Percentiles rank a stretch among this genome's conserved stretches.
Conservation (phyloP, 2,113 vertebrate species). For the Macquaria ambigua region DNA sequence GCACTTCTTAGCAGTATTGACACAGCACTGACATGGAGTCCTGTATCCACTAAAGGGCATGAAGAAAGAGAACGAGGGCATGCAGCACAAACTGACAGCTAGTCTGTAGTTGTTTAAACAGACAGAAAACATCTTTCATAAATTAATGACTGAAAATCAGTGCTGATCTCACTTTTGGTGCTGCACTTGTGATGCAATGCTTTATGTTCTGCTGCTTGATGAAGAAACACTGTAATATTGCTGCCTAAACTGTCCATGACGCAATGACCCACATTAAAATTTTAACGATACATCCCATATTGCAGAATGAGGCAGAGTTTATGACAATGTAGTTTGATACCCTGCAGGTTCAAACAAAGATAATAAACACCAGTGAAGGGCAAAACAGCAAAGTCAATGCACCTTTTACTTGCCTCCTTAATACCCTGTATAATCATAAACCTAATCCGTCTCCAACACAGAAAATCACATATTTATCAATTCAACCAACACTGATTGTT, state of each 20-base stretch:
- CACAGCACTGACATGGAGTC: conserved; percentile 49
- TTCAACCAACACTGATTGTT: conserved; percentile 20
- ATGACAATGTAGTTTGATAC: background rate
- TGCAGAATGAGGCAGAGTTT: conserved; percentile 9
- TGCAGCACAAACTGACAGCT: background rate
- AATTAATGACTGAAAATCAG: conserved; percentile 2
- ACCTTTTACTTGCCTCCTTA: background rate
- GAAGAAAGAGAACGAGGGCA: background rate
- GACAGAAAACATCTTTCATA: conserved; percentile 3
- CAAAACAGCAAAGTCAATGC: conserved; percentile 30
- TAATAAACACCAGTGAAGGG: background rate
- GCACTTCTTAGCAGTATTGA: conserved; percentile 54
- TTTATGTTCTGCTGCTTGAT: conserved; percentile 14
- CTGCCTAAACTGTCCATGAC: conserved; percentile 8
- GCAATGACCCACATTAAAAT: conserved; percentile 17
- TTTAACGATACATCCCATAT: background rate
- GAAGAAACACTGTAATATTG: conserved; percentile 30
- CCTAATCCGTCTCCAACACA: conserved; percentile 5
- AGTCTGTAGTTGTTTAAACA: conserved; percentile 18
- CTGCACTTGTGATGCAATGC: conserved; percentile 10
- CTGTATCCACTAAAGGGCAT: conserved; percentile 26
- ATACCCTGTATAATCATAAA: conserved; percentile 28
- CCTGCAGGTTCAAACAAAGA: background rate
- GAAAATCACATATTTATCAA: conserved; percentile 27
- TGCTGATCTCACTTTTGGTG: background rate